phyloP scores from a whole-genome alignment of 2,888 invertebrate genomes.

The Nomada fucata region DNA sequence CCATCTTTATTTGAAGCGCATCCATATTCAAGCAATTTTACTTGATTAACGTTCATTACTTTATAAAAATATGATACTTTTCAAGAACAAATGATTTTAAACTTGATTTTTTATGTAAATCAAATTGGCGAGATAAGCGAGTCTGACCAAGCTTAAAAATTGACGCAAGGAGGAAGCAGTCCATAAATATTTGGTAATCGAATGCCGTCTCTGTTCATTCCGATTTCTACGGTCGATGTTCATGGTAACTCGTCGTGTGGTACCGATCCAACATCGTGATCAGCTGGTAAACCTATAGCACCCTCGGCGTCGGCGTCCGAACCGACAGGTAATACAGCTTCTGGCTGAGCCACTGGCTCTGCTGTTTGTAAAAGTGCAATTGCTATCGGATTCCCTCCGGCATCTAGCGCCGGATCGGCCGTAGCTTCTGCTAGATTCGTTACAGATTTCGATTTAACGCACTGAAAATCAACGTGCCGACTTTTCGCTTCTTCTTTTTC shows the following conservation, averaged over 20 bases:
- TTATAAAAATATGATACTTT: slow-evolving; percentile 43
- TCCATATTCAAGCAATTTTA: slow-evolving; percentile 18
- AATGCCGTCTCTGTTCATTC: slow-evolving; percentile 15
- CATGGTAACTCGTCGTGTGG: slow-evolving; percentile 79
- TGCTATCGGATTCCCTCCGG: slow-evolving; percentile 86
- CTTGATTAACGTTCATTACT: neutral
- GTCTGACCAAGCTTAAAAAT: slow-evolving; percentile 46
- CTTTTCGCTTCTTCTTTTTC: slow-evolving; percentile 99
- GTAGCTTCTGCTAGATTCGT: slow-evolving; percentile 98
- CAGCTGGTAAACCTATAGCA: slow-evolving; percentile 76
- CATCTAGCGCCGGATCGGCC: slow-evolving; percentile 92
- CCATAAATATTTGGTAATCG: slow-evolving; percentile 49
- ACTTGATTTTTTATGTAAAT: slow-evolving; percentile 16
- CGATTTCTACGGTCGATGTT: slow-evolving; percentile 43
- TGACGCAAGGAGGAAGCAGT: slow-evolving; percentile 61
- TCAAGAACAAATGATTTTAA: slow-evolving; percentile 28
- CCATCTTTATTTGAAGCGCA: neutral
- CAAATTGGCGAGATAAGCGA: slow-evolving; percentile 34
- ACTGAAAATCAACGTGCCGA: slow-evolving; percentile 99
- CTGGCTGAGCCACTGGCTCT: slow-evolving; percentile 78
- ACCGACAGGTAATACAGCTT: slow-evolving; percentile 76
- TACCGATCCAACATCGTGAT: slow-evolving; percentile 78
- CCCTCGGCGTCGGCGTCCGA: slow-evolving; percentile 82
- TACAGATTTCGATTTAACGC: slow-evolving; percentile 98
- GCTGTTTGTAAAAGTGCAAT: slow-evolving; percentile 82